Percentiles rank a stretch among this genome's conserved stretches.
Evolutionary conservation across 2,888 invertebrate genomes (phyloP).

Genomic region (Teleiodes luculella): DNA sequence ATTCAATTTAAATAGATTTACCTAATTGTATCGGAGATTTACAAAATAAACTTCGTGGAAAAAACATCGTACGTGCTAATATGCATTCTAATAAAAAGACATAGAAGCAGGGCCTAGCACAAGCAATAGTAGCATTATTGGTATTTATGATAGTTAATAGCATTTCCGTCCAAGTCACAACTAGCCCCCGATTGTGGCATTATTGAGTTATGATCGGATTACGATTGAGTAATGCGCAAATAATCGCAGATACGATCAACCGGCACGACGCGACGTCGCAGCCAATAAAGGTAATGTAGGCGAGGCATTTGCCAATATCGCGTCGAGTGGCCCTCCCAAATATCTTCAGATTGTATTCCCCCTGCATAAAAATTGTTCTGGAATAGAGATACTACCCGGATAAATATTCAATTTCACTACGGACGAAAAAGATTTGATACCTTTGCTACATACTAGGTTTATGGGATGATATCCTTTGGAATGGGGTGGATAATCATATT

Average conservation of each 20-base stretch:
- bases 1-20: too few species aligned
- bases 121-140: not conserved
- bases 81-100: not conserved
- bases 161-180: not conserved
- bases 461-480: conserved; percentile 76
- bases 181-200: not conserved
- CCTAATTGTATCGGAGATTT: too few species aligned
- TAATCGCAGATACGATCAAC: conserved; percentile 65
- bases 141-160: conserved; percentile 3
- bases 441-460: conserved; percentile 72
- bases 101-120: not conserved
- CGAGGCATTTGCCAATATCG: conserved; percentile 77
- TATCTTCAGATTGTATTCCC: conserved; percentile 76
- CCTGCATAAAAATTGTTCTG: conserved; percentile 78
- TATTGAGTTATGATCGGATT: conserved; percentile 41
- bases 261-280: conserved; percentile 63
- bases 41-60: too few species aligned
- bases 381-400: conserved; percentile 78
- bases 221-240: conserved; percentile 64
- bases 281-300: conserved; percentile 76
- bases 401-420: conserved; percentile 79
- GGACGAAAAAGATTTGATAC: conserved; percentile 79
- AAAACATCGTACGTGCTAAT: too few species aligned
- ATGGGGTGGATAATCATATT: conserved; percentile 76
- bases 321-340: conserved; percentile 75